phyloP scores from a whole-genome alignment of 2,113 vertebrate species.

The Neofelis nebulosa region DNA sequence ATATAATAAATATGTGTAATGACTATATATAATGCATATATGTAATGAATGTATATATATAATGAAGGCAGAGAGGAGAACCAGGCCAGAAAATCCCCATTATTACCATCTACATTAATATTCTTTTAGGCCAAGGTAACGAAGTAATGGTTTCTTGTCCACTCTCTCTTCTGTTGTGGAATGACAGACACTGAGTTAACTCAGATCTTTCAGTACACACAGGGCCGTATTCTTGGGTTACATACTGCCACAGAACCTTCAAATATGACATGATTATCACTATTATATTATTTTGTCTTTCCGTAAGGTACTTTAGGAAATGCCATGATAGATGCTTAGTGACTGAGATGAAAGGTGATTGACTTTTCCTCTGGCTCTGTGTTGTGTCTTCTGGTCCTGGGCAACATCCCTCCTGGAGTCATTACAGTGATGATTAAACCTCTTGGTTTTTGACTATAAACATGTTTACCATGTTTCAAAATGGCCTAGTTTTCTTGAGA shows the following conservation, averaged over 20 bases:
- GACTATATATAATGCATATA: not conserved
- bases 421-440: not conserved
- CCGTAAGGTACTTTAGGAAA: not conserved
- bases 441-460: not conserved
- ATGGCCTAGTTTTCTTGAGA: not conserved
- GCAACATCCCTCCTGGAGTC: not conserved
- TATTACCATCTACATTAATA: not conserved
- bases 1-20: not conserved
- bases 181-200: not conserved
- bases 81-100: not conserved
- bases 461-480: not conserved
- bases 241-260: not conserved
- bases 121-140: not conserved
- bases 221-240: not conserved
- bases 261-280: not conserved
- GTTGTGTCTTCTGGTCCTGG: not conserved
- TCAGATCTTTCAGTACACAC: not conserved
- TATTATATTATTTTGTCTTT: not conserved
- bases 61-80: not conserved
- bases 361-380: not conserved
- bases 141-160: not conserved
- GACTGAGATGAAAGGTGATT: not conserved
- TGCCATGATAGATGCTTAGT: not conserved
- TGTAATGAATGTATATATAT: not conserved
- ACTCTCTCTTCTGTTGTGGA: not conserved